A percentile compares a stretch with the other conserved stretches of the same genome.
These are phyloP conservation scores for Cossypha heuglini DNA, from an alignment of 2,797 vertebrate genomes.

Conservation along the genomic window DNA sequence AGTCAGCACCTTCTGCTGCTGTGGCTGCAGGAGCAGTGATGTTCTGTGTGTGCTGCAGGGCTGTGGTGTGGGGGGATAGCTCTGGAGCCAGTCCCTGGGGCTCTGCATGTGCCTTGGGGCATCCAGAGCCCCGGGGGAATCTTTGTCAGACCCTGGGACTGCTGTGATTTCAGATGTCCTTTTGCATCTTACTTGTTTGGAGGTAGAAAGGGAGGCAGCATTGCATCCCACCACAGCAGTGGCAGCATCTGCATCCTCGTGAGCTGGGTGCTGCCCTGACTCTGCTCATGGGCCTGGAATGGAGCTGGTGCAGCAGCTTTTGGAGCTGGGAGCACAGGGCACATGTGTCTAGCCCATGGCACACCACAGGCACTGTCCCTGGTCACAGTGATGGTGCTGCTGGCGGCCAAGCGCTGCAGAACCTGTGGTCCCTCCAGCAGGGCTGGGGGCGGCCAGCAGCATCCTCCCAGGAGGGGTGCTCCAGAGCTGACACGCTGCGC, in stretches of 20 bases:
- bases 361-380: fast-evolving
- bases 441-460: neutral
- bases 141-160: fast-evolving
- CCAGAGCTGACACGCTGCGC: fast-evolving
- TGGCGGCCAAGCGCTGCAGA: neutral
- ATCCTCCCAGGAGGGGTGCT: fast-evolving
- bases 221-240: fast-evolving
- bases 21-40: neutral
- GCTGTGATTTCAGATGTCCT: neutral
- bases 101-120: neutral
- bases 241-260: fast-evolving
- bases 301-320: neutral
- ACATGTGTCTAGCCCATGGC: fast-evolving
- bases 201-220: neutral
- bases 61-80: fast-evolving
- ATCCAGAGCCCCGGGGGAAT: neutral
- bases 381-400: neutral
- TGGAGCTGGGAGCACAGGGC: fast-evolving
- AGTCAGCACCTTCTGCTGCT: neutral
- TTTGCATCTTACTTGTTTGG: neutral
- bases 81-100: fast-evolving
- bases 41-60: neutral
- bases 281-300: fast-evolving
- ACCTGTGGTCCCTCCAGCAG: neutral
- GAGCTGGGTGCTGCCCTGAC: neutral